Percentiles rank a stretch among this genome's conserved stretches.
Conservation (phyloP, 92 coral and sea anemone genomes). For the Phymanthus crucifer region DNA sequence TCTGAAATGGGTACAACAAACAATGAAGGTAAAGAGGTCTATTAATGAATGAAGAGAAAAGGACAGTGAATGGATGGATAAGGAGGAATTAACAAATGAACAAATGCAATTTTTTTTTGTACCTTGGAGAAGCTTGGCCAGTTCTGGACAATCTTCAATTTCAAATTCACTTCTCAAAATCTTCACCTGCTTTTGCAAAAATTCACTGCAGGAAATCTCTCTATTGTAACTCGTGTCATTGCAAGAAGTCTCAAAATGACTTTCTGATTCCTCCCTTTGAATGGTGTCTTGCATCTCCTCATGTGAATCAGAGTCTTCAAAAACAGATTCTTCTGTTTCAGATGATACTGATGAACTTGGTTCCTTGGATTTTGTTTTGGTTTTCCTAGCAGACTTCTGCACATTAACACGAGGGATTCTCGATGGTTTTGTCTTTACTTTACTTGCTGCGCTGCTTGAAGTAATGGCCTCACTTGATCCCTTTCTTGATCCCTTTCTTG, state of each 20-base stretch:
- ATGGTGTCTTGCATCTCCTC: background rate
- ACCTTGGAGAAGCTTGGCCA: slow-evolving; percentile 47
- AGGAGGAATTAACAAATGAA: too few species aligned
- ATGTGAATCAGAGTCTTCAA: background rate
- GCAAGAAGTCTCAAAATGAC: background rate
- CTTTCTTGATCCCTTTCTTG: too few species aligned
- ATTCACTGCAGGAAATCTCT: slow-evolving; percentile 46
- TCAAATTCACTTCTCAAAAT: slow-evolving; percentile 65
- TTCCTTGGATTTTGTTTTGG: background rate
- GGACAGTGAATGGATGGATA: too few species aligned
- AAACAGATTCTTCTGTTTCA: slow-evolving; percentile 24
- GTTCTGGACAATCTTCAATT: slow-evolving; percentile 57
- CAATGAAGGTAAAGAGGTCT: too few species aligned
- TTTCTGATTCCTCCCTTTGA: background rate
- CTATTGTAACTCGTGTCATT: slow-evolving; percentile 23
- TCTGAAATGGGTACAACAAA: too few species aligned
- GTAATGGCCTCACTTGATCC: too few species aligned
- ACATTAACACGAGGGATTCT: too few species aligned
- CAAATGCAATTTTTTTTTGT: too few species aligned
- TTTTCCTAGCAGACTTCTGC: background rate
- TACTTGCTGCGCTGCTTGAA: too few species aligned
- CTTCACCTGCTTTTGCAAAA: slow-evolving; percentile 71
- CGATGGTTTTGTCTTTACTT: too few species aligned
- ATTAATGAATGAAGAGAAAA: too few species aligned
- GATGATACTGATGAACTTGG: slow-evolving; percentile 5